A percentile compares a stretch with the other conserved stretches of the same genome.
Conservation (phyloP, 2,797 vertebrate genomes). For the Tinamus major region DNA sequence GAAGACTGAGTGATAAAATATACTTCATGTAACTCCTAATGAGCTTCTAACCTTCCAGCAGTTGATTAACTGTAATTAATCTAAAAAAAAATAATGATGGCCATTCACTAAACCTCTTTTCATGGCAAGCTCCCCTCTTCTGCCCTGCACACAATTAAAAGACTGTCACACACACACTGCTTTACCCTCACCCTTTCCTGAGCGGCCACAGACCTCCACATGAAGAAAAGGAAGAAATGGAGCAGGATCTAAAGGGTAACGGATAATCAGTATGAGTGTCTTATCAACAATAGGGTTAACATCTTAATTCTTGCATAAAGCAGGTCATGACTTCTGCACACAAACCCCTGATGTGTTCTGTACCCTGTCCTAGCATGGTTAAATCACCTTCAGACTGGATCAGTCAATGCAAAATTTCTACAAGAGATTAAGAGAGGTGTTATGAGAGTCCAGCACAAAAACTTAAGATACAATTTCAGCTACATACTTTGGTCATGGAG, state of each 20-base stretch:
- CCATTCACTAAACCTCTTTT: background rate
- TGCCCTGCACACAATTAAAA: background rate
- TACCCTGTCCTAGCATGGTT: background rate
- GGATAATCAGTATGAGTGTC: background rate
- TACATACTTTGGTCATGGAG: background rate
- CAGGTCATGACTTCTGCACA: background rate
- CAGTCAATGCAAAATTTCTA: background rate
- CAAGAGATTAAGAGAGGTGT: background rate
- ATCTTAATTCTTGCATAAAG: background rate
- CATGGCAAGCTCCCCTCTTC: background rate
- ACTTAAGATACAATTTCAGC: background rate
- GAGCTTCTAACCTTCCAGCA: conserved; percentile 5
- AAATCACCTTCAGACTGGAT: background rate
- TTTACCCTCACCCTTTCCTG: background rate
- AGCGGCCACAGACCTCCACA: background rate
- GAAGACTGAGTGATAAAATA: background rate
- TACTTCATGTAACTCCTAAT: background rate
- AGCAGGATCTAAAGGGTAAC: background rate
- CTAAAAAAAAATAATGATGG: background rate
- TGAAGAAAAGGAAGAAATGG: background rate
- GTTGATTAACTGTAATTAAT: conserved; percentile 18
- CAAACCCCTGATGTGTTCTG: background rate
- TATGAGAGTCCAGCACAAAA: background rate
- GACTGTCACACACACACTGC: background rate
- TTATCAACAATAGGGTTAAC: background rate